A percentile compares a stretch with the other conserved stretches of the same genome.
Evolutionary conservation across 2,113 vertebrate species (phyloP).

Genomic region (Misgurnus mizolepis): DNA sequence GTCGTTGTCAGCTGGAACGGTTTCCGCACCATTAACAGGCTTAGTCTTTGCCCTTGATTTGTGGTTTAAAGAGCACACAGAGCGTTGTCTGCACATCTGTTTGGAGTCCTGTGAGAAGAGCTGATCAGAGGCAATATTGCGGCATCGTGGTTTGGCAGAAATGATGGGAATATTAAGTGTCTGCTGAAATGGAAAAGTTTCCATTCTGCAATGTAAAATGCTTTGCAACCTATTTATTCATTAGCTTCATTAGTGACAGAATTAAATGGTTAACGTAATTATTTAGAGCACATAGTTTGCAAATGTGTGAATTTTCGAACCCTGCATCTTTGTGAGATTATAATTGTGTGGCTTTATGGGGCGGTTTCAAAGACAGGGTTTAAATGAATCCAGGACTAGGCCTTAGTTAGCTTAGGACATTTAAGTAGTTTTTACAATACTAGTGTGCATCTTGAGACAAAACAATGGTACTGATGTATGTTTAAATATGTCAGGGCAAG

Average conservation of each 20-base stretch:
- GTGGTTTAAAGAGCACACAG: conserved; percentile 17
- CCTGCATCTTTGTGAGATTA: too few relatives aligned
- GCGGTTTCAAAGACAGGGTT: too few relatives aligned
- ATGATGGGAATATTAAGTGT: conserved; percentile 4
- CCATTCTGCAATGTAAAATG: neutral
- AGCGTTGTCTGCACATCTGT: conserved; percentile 17
- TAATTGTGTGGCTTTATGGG: too few relatives aligned
- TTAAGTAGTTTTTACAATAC: too few relatives aligned
- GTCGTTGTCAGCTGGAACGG: neutral
- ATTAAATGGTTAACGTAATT: conserved; percentile 2
- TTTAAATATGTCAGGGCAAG: too few relatives aligned
- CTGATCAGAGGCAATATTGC: conserved; percentile 14
- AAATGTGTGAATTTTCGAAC: too few relatives aligned
- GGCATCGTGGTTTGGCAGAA: neutral
- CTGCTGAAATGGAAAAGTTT: neutral
- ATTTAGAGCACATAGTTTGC: too few relatives aligned
- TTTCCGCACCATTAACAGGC: conserved; percentile 30
- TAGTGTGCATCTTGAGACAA: too few relatives aligned
- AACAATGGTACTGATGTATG: too few relatives aligned
- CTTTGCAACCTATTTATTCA: neutral
- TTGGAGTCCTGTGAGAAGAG: conserved; percentile 10
- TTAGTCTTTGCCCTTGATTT: conserved; percentile 18
- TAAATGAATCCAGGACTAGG: too few relatives aligned
- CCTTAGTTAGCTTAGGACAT: too few relatives aligned
- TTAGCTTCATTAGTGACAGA: conserved; percentile 18